Percentiles rank a stretch among this genome's conserved stretches.
Evolutionary conservation across 2,888 invertebrate genomes (phyloP).

Genomic region (Tanypteryx hageni): DNA sequence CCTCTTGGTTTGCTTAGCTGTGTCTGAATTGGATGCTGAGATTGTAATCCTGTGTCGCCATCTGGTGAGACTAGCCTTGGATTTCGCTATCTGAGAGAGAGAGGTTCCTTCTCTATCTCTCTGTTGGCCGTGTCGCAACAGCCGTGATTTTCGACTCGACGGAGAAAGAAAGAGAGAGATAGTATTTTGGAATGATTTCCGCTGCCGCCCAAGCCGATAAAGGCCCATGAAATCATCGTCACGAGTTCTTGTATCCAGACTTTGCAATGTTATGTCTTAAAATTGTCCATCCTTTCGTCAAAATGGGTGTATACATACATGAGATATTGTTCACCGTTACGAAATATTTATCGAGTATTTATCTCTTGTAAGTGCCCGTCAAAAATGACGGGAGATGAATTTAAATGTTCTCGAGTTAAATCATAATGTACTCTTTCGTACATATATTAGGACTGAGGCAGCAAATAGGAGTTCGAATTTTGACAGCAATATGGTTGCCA

Average conservation of each 20-base stretch:
- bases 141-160: background rate
- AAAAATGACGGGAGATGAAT: too few relatives aligned
- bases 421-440: too few relatives aligned
- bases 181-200: constrained; percentile 10
- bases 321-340: background rate
- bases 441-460: too few relatives aligned
- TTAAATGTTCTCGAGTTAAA: too few relatives aligned
- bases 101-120: background rate
- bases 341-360: too few relatives aligned
- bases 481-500: too few relatives aligned
- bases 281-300: background rate
- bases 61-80: too few relatives aligned
- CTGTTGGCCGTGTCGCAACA: background rate
- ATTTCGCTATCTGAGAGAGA: background rate
- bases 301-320: background rate
- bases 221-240: background rate
- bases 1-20: too few relatives aligned
- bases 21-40: too few relatives aligned
- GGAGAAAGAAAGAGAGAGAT: background rate
- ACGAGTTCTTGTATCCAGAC: background rate
- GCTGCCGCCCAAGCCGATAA: constrained; percentile 1
- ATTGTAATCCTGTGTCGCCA: too few relatives aligned
- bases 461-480: too few relatives aligned
- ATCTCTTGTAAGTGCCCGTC: too few relatives aligned
- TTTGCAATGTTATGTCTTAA: background rate